Base-by-base conservation (phyloP, 2,888 invertebrate genomes). In the Homarus gammarus region DNA sequence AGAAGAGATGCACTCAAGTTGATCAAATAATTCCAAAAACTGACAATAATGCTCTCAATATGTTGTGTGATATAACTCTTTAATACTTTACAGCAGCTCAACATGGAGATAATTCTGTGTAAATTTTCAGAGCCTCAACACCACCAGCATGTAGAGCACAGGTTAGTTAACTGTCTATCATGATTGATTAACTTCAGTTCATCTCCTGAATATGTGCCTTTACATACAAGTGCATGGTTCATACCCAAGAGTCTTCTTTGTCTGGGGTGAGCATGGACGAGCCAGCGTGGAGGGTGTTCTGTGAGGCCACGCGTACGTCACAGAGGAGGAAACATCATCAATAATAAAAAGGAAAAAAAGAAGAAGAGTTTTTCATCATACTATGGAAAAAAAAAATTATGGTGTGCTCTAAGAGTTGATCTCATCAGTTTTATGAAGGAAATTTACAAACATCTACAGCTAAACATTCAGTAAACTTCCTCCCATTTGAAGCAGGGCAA, bases 181-280 rank as follows among this genome's bases (percentile, higher is more conserved):
- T 56, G 56, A 22, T 27, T 64, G 27, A 64, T 1, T 64, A 22
- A 56, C 56, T 64, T 64, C 6, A 64, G 64, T 64, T 64, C 64
- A 64, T 64, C 64, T 64, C 64, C 64, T 64, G 64, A 64, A 27
- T 64, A 64, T 64, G 8, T 64, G 27, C 27, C 64, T 56, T 56
- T 3, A 56, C n/a, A 64, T 27, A 64, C 64, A 64, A 64, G 22
- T 31, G 44, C 31, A 36, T 77, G 44, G 33, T 77, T 31, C 77
- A 38, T 77, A 77, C 77, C 77, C 77, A 77, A 36, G 77, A 31
- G 27, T 77, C 77, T 44, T 77, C 77, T 77, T 49, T 77, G 27
- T 77, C 31, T 18, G 77, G 49, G 77, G 27, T 31, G 77, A 27
- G 77, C 44, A 77, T 44, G 33, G 44, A 40, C 27, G 77, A 77